Conservation (phyloP, 2,113 vertebrate species). For the Zootoca vivipara region DNA sequence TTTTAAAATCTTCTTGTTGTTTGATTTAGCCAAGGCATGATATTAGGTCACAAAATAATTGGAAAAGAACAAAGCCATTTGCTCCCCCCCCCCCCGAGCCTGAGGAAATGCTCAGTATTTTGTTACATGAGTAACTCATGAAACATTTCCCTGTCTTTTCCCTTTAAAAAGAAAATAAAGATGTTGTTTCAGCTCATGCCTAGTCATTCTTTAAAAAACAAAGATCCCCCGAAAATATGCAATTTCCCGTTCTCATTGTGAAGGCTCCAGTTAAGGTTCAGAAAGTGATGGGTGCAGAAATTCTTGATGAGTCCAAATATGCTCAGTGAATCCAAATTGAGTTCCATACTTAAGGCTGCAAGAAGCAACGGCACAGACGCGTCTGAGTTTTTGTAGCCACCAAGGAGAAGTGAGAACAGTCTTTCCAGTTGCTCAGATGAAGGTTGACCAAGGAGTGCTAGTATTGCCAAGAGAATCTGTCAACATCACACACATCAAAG, state of each 20-base stretch:
- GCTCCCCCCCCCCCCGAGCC: no score
- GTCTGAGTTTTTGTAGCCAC: no score
- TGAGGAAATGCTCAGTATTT: slow-evolving; percentile 4
- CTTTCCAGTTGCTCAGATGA: not conserved
- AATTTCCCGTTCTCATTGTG: not conserved
- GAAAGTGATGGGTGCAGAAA: not conserved
- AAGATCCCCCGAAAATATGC: not conserved
- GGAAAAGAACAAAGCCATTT: slow-evolving; percentile 23
- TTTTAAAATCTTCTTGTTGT: not conserved
- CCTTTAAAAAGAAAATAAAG: not conserved
- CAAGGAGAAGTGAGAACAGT: not conserved
- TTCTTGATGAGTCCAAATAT: not conserved
- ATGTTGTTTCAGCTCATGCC: slow-evolving; percentile 4
- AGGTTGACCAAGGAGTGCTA: not conserved
- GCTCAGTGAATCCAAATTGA: not conserved
- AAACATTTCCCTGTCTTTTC: not conserved
- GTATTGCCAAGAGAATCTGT: not conserved
- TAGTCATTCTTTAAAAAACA: not conserved
- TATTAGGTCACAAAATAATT: not conserved
- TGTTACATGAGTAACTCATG: not conserved
- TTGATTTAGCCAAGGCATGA: not conserved
- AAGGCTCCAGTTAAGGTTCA: not conserved
- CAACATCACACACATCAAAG: no score
- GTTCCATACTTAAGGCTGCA: not conserved
- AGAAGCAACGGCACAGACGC: not conserved